phyloP scores from a whole-genome alignment of 2,797 vertebrate species.

The Leuciscus waleckii region DNA sequence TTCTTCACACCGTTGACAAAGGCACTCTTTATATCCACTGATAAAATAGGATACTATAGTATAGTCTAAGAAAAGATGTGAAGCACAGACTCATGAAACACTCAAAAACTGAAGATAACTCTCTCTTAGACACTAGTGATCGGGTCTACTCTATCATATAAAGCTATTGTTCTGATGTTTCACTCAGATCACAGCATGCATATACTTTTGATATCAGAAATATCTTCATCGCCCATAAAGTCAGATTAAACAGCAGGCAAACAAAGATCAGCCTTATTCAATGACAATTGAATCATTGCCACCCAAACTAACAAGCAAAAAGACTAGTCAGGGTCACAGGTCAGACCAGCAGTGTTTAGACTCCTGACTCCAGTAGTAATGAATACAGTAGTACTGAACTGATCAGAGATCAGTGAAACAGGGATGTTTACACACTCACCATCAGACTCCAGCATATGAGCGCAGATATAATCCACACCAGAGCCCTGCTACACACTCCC shows the following conservation, averaged over 20 bases:
- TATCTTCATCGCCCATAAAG: not conserved
- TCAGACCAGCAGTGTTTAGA: not conserved
- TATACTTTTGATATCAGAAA: not conserved
- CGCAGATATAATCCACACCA: conserved; percentile 73
- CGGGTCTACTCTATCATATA: not conserved
- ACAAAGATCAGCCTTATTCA: not conserved
- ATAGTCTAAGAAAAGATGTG: too few relatives aligned
- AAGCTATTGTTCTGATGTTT: not conserved
- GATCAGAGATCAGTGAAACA: conserved; percentile 6
- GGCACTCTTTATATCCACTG: not conserved
- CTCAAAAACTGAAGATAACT: not conserved
- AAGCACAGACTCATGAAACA: too few relatives aligned
- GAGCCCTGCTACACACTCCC: conserved; percentile 74
- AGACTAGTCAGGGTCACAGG: not conserved
- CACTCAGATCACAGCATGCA: not conserved
- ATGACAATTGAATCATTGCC: not conserved
- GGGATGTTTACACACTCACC: conserved; percentile 73
- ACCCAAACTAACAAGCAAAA: too few relatives aligned
- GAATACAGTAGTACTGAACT: not conserved
- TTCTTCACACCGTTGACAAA: not conserved
- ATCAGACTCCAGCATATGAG: conserved; percentile 63
- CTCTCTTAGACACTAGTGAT: not conserved
- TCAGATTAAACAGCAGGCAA: not conserved
- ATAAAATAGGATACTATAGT: not conserved
- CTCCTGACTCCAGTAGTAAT: not conserved